These are phyloP conservation scores for Theristus sp. DNA, from an alignment of 2,888 invertebrate genomes.

Conservation along the genomic window DNA sequence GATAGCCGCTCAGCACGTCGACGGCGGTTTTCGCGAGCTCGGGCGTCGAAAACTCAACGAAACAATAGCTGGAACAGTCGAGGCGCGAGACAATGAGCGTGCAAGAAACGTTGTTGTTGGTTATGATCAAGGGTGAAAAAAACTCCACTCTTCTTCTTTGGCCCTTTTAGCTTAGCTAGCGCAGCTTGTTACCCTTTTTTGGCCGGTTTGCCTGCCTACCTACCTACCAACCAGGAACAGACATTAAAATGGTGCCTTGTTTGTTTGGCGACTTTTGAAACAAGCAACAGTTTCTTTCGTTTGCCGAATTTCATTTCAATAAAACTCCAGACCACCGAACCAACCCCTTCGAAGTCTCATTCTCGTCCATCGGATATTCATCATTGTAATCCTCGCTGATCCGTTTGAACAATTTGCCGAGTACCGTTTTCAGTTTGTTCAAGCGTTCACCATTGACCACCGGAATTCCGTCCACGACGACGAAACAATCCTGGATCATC, in stretches of 20 bases:
- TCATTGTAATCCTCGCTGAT: conserved; percentile 68
- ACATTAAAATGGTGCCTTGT: no score
- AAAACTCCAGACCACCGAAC: no score
- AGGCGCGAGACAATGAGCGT: no score
- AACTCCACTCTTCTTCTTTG: no score
- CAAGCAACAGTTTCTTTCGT: no score
- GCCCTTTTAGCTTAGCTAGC: no score
- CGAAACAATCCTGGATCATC: conserved; percentile 82
- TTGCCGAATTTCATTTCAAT: no score
- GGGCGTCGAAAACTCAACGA: conserved; percentile 18
- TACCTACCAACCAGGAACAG: background rate
- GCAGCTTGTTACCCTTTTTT: no score
- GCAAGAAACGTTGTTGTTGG: no score
- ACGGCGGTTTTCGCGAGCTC: conserved; percentile 50
- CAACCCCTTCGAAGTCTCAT: conserved; percentile 36
- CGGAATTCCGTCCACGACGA: conserved; percentile 89
- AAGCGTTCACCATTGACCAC: conserved; percentile 72
- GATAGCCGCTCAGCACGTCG: conserved; percentile 68
- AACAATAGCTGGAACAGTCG: conserved; percentile 23
- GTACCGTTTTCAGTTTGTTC: conserved; percentile 74
- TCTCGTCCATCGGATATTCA: conserved; percentile 62
- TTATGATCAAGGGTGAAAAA: no score
- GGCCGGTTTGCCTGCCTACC: background rate
- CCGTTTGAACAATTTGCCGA: conserved; percentile 63
- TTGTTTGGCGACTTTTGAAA: no score